Percentiles rank a stretch among this genome's conserved stretches.
phyloP scores from a whole-genome alignment of 1,140 invertebrate genomes.

The Anoplolepis gracilipes region DNA sequence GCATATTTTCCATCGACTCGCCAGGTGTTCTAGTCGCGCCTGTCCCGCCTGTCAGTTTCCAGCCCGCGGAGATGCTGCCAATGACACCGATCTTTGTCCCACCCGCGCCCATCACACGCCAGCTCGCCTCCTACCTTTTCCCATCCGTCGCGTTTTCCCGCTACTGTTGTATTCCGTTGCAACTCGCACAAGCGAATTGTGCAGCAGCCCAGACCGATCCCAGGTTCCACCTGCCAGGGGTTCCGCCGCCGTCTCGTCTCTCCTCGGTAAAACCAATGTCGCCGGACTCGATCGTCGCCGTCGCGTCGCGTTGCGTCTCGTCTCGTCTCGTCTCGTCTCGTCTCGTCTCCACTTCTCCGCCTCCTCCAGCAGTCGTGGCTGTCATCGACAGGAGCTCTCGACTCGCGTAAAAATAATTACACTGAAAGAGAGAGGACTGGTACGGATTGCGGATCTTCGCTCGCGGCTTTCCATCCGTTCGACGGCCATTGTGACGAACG shows the following conservation, averaged over 20 bases:
- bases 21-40: slow-evolving; percentile 67
- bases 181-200: slow-evolving; percentile 21
- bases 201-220: slow-evolving; percentile 21
- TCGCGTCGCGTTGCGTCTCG: background rate
- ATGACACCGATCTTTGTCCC: slow-evolving; percentile 84
- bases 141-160: slow-evolving; percentile 60
- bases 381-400: slow-evolving; percentile 82
- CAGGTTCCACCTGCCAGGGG: slow-evolving; percentile 63
- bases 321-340: background rate
- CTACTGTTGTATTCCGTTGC: slow-evolving; percentile 20
- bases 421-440: slow-evolving; percentile 66
- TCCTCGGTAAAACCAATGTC: slow-evolving; percentile 49
- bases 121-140: slow-evolving; percentile 44
- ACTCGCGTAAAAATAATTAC: slow-evolving; percentile 85
- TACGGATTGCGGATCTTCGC: slow-evolving; percentile 47
- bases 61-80: slow-evolving; percentile 78
- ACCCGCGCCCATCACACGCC: slow-evolving; percentile 31
- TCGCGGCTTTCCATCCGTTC: slow-evolving; percentile 62
- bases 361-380: slow-evolving; percentile 74
- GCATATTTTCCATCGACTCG: slow-evolving; percentile 57
- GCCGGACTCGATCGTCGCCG: slow-evolving; percentile 59
- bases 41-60: slow-evolving; percentile 75
- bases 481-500: slow-evolving; percentile 81
- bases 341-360: slow-evolving; percentile 63
- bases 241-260: slow-evolving; percentile 50